phyloP scores from a whole-genome alignment of 2,888 invertebrate species.

The Aromia moschata region DNA sequence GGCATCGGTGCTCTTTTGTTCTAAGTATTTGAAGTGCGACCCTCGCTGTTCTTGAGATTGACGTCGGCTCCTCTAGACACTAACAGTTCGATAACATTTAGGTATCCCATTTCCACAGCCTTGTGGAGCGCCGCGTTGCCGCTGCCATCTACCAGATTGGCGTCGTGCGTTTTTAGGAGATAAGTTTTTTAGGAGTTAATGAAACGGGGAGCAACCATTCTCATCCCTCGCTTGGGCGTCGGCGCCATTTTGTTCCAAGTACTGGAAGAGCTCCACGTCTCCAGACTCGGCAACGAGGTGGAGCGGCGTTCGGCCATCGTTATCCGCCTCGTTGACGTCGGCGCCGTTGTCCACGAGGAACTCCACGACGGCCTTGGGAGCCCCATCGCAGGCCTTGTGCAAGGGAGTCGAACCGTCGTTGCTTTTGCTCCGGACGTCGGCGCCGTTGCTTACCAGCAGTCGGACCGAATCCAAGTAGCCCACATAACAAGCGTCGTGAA shows the following conservation, averaged over 20 bases:
- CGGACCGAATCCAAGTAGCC: neutral
- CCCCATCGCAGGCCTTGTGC: neutral
- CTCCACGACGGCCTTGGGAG: neutral
- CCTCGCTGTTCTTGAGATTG: conserved; percentile 55
- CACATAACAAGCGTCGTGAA: neutral
- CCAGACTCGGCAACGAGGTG: neutral
- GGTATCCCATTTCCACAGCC: neutral
- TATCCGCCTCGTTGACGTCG: neutral
- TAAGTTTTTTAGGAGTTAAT: neutral
- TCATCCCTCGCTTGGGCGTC: neutral
- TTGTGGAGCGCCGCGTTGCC: neutral
- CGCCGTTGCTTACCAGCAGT: neutral
- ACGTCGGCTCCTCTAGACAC: neutral
- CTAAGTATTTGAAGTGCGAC: conserved; percentile 74
- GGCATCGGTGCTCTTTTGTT: neutral
- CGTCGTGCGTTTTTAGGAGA: neutral
- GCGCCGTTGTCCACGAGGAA: neutral
- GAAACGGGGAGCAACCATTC: neutral
- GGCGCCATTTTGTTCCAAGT: neutral
- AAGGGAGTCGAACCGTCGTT: neutral
- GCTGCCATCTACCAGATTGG: neutral
- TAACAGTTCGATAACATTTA: neutral
- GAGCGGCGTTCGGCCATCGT: neutral
- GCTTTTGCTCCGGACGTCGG: neutral
- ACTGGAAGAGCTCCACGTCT: neutral